A percentile compares a stretch with the other conserved stretches of the same genome.
Conservation (phyloP, 2,113 vertebrate species). For the Butorides virescens region DNA sequence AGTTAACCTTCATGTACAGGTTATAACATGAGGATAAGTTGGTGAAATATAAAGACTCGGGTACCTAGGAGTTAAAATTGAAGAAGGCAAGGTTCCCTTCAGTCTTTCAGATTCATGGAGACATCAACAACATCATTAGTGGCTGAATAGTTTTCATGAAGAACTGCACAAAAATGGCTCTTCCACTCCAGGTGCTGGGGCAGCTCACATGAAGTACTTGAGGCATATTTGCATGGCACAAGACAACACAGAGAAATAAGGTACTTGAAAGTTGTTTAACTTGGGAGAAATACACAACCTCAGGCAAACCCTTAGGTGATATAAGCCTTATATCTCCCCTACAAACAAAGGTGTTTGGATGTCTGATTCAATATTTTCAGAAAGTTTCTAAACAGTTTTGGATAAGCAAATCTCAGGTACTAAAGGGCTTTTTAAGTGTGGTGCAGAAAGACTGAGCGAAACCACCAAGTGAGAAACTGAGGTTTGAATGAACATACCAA, state of each 20-base stretch:
- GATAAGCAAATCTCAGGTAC: background rate
- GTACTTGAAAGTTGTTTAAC: background rate
- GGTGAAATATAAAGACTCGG: background rate
- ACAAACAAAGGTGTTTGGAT: background rate
- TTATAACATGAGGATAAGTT: background rate
- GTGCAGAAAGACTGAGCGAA: background rate
- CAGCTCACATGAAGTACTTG: background rate
- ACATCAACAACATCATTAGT: background rate
- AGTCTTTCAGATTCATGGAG: background rate
- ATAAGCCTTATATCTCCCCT: background rate
- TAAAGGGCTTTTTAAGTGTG: background rate
- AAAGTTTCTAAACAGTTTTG: background rate
- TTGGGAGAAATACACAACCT: background rate
- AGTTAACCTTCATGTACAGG: background rate
- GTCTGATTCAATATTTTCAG: background rate
- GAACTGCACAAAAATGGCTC: background rate
- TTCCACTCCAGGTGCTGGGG: background rate
- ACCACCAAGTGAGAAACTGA: background rate
- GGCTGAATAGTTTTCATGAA: background rate
- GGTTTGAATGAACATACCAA: background rate
- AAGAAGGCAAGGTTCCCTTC: background rate
- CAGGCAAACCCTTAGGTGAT: background rate
- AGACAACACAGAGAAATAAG: background rate
- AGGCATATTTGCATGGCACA: background rate
- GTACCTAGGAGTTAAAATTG: background rate